phyloP scores from a whole-genome alignment of 2,113 vertebrate genomes.

The Nipponia nippon region DNA sequence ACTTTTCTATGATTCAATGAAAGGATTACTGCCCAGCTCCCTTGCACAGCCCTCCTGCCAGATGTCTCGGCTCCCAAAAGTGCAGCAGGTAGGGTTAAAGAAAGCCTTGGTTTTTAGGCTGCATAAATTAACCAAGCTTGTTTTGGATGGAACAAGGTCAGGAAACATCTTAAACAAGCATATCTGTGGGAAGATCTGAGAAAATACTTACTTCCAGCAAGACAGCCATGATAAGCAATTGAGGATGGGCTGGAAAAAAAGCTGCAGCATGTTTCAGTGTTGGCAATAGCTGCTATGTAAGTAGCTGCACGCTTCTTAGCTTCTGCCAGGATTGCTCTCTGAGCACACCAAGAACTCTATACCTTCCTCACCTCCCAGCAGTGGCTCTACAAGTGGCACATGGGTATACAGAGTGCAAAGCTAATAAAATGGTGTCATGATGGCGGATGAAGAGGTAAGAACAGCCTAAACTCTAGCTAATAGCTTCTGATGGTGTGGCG shows the following conservation, averaged over 20 bases:
- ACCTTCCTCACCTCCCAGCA: background rate
- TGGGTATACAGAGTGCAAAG: background rate
- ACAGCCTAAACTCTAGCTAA: background rate
- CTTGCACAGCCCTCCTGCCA: background rate
- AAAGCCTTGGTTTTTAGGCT: background rate
- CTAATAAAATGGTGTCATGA: background rate
- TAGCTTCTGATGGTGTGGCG: background rate
- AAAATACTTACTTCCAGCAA: slow-evolving; percentile 23
- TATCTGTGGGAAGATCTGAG: slow-evolving; percentile 52
- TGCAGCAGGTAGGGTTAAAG: background rate
- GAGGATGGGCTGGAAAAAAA: slow-evolving; percentile 5
- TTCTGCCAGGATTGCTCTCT: background rate
- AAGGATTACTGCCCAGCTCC: background rate
- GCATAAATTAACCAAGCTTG: background rate
- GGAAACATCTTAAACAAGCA: background rate
- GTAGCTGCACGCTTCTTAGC: background rate
- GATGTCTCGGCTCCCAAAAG: background rate
- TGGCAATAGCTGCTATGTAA: background rate
- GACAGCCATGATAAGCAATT: background rate
- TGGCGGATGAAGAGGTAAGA: background rate
- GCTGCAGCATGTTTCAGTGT: background rate
- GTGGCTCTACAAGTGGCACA: background rate
- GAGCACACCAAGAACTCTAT: background rate
- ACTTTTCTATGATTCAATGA: background rate
- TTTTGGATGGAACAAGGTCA: slow-evolving; percentile 22